Conservation (phyloP, 2,888 invertebrate genomes). For the Coleophora deauratella region DNA sequence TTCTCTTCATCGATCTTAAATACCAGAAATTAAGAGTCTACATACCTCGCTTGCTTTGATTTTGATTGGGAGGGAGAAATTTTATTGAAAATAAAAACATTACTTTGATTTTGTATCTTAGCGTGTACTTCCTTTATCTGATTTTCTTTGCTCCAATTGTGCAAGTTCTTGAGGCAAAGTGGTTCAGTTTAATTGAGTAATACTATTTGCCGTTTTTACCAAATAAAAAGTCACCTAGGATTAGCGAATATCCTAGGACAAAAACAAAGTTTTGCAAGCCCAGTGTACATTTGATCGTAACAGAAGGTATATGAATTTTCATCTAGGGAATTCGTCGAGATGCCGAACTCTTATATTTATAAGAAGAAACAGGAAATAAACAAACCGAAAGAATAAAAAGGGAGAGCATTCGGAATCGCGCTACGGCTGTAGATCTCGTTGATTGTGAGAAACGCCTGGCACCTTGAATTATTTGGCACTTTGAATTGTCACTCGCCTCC, state of each 20-base stretch:
- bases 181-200: too few relatives aligned
- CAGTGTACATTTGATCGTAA: too few relatives aligned
- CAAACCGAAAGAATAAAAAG: conserved; percentile 61
- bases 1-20: conserved; percentile 49
- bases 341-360: conserved; percentile 68
- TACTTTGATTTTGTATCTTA: too few relatives aligned
- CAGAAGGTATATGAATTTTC: conserved; percentile 30
- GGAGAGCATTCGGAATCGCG: conserved; percentile 32
- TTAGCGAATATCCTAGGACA: too few relatives aligned
- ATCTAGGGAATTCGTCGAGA: conserved; percentile 66
- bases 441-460: conserved; percentile 64
- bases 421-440: conserved; percentile 57
- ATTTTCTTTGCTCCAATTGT: too few relatives aligned
- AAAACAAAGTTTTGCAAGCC: too few relatives aligned
- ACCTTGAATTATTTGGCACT: conserved; percentile 68
- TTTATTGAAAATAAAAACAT: too few relatives aligned
- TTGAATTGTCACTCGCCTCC: conserved; percentile 54
- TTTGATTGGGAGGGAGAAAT: conserved; percentile 30
- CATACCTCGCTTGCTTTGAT: conserved; percentile 51
- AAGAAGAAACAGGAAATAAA: conserved; percentile 62
- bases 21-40: conserved; percentile 55
- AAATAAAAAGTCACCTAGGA: too few relatives aligned
- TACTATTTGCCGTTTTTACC: too few relatives aligned
- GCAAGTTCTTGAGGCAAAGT: too few relatives aligned
- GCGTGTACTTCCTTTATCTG: too few relatives aligned